Base-by-base conservation (phyloP, 2,113 vertebrate genomes). In the Sitta europaea region DNA sequence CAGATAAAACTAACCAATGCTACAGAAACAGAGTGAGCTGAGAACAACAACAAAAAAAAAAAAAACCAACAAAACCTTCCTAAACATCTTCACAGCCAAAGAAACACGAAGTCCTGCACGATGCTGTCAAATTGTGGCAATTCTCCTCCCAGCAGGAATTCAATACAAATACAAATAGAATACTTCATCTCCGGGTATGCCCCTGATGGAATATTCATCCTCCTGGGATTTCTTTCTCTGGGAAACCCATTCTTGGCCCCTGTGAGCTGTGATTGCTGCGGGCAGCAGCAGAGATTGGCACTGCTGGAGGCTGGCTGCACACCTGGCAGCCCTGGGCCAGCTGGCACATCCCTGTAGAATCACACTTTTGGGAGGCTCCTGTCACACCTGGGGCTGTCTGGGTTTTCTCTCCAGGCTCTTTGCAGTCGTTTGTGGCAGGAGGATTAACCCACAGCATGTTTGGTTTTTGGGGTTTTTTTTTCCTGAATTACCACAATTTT, bases 241-340 rank as follows among this genome's bases (percentile, higher is more conserved):
- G 43, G 73, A 84, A 58, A 8, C 1, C 7, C 3, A 1, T 54
- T 58, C 43, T 24, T 23, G 1, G 3, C 13, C 19, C 36, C 0
- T 10, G 50, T 40, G 45, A 12, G 27, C 8, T 87, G 65, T 36
- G 65, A 19, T 82, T 63, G 9, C 51, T 84, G 51, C 27, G 81
- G 71, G 11, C 62, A 54, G 42, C 17, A 70, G 29, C 21, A n/a
- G 19, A 33, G 15, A 29, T 9, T 76, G 24, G 28, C 16, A 5
- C 9, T 23, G n/a, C n/a, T n/a, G n/a, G n/a, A n/a, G n/a, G n/a
- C n/a, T n/a, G n/a, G n/a, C n/a, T n/a, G n/a, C n/a, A n/a, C n/a
- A n/a, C n/a, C n/a, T n/a, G n/a, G n/a, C n/a, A n/a, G n/a, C n/a
- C n/a, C n/a, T n/a, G n/a, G n/a, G n/a, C n/a, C n/a, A n/a, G n/a